Evolutionary conservation across 2,113 vertebrate genomes (phyloP), one percentile per base, ranked within the genome.

Genomic region (Anseranas semipalmata): DNA sequence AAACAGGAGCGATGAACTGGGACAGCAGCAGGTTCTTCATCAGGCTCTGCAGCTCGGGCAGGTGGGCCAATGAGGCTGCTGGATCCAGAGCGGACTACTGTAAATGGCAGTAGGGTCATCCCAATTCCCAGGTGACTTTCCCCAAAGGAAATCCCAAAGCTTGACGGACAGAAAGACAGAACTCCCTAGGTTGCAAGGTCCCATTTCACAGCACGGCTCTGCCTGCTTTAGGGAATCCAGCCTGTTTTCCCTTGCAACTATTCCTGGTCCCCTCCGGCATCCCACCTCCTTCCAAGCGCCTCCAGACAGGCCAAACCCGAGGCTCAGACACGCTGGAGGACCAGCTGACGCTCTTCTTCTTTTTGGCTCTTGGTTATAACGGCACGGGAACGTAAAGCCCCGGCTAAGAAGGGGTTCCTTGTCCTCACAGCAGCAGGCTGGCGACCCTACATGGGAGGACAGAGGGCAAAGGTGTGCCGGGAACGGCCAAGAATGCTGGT

Each of bases 1-100:
- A 76, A 90, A 72, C 71, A 80, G 63, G 87, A 89, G 45, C 8
- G 2, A 68, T 52, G 62, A 95, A 87, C 74, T 95, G 83, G 95
- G 79, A 60, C 93, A 87, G 85, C 68, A 94, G 93, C 65, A 53
- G 48, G 45, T 9, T 68, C 65, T 67, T 60, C 76, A 22, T 27
- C 55, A 70, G 48, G 65, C 39, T 76, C 70, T 56, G 74, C 86
- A 96, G 74, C 78, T 74, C 70, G n/a, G 76, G 79, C 71, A 71
- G 83, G 30, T 53, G 75, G 8, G 15, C 77, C 73, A 81, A n/a
- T n/a, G n/a, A n/a, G n/a, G n/a, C 46, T 80, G 77, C 63, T 68
- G 53, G n/a, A 63, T 84, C 46, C 85, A 81, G 32, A 68, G 68
- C 39, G 65, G 25, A 46, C 22, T 16, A 56, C 35, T 82, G 12